phyloP scores from a whole-genome alignment of 2,113 vertebrate genomes.

The Pan troglodytes region NHGRI_mPanTro3-v2.1_pri NC_072401.2:59903001-59903500 shows the following conservation, averaged over 20 bases:
- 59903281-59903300: background rate
- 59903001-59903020: background rate
- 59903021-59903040: background rate
- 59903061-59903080: background rate
- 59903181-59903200: background rate
- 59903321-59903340: constrained; percentile 24
- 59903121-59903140: background rate
- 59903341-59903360: constrained; percentile 48
- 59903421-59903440: background rate
- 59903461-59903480: background rate
- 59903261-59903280: background rate
- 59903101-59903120: background rate
- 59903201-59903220: background rate
- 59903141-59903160: background rate
- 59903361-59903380: background rate
- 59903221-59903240: background rate
- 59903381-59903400: background rate
- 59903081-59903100: background rate
- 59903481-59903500: background rate
- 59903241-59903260: background rate
- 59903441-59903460: background rate
- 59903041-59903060: background rate
- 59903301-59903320: constrained; percentile 60
- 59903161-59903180: background rate
- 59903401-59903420: background rate